Conservation (phyloP, 2,888 invertebrate genomes). For the Cactoblastis cactorum region DNA sequence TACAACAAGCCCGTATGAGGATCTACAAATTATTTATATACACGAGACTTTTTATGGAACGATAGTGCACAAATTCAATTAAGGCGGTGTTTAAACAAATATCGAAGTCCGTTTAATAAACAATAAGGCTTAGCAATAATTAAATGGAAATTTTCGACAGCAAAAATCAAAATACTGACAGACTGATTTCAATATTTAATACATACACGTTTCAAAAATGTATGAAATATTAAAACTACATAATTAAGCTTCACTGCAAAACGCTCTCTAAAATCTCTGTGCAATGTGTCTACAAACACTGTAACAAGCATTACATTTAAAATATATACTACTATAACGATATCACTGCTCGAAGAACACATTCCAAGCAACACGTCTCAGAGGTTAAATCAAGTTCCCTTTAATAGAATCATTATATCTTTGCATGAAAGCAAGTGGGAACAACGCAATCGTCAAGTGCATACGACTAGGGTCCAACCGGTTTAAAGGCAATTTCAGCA, state of each 20-base stretch:
- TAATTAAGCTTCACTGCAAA: no score
- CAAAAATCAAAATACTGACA: no score
- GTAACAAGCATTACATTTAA: slow-evolving; percentile 20
- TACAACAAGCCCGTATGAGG: slow-evolving; percentile 56
- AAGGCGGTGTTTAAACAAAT: no score
- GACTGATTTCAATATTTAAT: no score
- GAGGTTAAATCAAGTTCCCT: slow-evolving; percentile 11
- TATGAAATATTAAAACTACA: no score
- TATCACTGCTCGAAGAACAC: slow-evolving; percentile 12
- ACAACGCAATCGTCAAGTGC: slow-evolving; percentile 29
- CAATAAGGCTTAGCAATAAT: no score
- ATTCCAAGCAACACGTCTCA: slow-evolving; percentile 2
- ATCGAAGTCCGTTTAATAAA: no score
- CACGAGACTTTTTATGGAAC: slow-evolving; percentile 51
- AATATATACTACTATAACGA: slow-evolving; percentile 12
- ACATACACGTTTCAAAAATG: no score
- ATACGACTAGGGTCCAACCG: slow-evolving; percentile 49
- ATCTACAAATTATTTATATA: slow-evolving; percentile 58
- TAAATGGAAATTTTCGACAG: no score
- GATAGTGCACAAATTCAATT: slow-evolving; percentile 53
- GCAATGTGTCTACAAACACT: no score
- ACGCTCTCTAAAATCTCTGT: slow-evolving; percentile 24
- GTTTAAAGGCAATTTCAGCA: slow-evolving; percentile 54
- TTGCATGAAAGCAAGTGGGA: slow-evolving; percentile 45
- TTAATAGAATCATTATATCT: slow-evolving; percentile 14